These are phyloP conservation scores for Tympanoctomys barrerae DNA, from an alignment of 2,797 vertebrate genomes.

Conservation along the genomic window DNA sequence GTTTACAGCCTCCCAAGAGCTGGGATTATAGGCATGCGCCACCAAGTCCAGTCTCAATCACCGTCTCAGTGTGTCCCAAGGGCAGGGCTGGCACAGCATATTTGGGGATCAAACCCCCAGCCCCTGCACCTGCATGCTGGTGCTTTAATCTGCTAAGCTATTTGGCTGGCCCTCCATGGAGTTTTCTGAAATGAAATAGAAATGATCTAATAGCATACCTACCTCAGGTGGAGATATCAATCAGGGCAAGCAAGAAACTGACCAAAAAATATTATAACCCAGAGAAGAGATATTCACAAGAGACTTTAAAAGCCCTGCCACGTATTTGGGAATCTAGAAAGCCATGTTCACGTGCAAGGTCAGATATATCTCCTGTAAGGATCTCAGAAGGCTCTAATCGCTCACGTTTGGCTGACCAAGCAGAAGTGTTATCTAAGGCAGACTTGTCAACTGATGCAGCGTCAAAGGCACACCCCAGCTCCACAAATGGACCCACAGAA, in stretches of 20 bases:
- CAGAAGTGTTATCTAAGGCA: background rate
- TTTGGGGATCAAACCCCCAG: no score
- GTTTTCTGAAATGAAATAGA: conserved; percentile 19
- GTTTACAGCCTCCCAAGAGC: no score
- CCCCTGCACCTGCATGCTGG: no score
- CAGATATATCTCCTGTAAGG: background rate
- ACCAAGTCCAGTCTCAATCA: no score
- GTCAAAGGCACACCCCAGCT: background rate
- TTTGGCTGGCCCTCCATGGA: background rate
- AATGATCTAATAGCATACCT: conserved; percentile 6
- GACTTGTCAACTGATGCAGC: background rate
- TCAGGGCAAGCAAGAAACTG: background rate
- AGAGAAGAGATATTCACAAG: background rate
- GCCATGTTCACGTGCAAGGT: background rate
- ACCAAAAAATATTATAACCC: background rate
- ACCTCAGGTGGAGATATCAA: background rate
- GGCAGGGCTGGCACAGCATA: no score
- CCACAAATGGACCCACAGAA: background rate
- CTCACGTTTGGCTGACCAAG: background rate
- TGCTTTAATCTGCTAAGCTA: no score
- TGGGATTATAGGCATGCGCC: no score
- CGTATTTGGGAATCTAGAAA: background rate
- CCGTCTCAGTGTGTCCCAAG: no score
- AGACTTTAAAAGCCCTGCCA: background rate
- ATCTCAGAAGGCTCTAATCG: background rate